Evolutionary conservation across 1,140 invertebrate species (phyloP).

Genomic region (Euborellia annulipes): DNA sequence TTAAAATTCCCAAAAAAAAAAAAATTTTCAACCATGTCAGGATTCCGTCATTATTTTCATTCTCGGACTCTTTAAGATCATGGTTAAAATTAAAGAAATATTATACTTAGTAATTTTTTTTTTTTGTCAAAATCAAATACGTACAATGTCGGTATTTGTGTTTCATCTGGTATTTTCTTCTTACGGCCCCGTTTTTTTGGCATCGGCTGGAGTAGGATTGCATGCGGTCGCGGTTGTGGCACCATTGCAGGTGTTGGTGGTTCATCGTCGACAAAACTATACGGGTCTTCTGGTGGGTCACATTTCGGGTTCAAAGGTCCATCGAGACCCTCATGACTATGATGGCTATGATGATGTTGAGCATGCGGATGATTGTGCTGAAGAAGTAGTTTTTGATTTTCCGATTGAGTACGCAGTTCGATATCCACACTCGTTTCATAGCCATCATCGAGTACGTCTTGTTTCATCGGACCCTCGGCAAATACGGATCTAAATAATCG

Average conservation of each 20-base stretch:
- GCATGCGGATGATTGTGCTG: slow-evolving; percentile 9
- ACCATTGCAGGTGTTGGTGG: slow-evolving; percentile 20
- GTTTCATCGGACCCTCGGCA: slow-evolving; percentile 33
- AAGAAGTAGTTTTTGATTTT: slow-evolving; percentile 10
- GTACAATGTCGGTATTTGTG: slow-evolving; percentile 1
- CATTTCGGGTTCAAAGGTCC: slow-evolving; percentile 27
- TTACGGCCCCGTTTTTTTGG: slow-evolving; percentile 69
- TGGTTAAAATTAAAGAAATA: slow-evolving; percentile 4
- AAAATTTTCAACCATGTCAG: neutral
- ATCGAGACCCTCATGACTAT: too few species aligned
- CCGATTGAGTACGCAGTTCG: slow-evolving; percentile 29
- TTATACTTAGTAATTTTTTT: slow-evolving; percentile 3
- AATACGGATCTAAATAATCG: slow-evolving; percentile 9
- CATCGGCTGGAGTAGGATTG: slow-evolving; percentile 35
- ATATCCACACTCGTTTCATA: slow-evolving; percentile 72
- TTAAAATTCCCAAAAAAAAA: too few species aligned
- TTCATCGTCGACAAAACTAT: slow-evolving; percentile 66
- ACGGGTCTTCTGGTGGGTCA: slow-evolving; percentile 52
- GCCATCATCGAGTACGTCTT: slow-evolving; percentile 66
- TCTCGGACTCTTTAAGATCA: neutral
- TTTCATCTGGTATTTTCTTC: slow-evolving; percentile 48
- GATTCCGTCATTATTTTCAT: neutral
- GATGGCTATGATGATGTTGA: slow-evolving; percentile 13
- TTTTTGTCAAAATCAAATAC: slow-evolving; percentile 6
- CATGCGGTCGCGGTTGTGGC: slow-evolving; percentile 8